These are phyloP conservation scores for Engystomops pustulosus DNA, from an alignment of 2,113 vertebrate genomes.

Conservation along the genomic window DNA sequence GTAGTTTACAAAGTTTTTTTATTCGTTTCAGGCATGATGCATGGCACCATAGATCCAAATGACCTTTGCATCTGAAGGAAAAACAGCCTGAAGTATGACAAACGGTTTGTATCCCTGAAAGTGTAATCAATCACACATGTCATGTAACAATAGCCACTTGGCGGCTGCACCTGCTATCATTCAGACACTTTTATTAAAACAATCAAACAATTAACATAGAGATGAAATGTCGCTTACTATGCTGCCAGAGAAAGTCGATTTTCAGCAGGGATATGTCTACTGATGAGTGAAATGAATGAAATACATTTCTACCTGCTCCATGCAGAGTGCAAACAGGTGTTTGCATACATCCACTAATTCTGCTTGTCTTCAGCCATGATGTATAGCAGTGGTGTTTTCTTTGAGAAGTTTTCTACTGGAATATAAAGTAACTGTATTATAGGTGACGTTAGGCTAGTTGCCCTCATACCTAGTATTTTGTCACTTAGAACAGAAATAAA, in stretches of 20 bases:
- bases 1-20: conserved; percentile 18
- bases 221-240: conserved; percentile 10
- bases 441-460: no score
- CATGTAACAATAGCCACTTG: conserved; percentile 50
- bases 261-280: conserved; percentile 39
- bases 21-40: conserved; percentile 26
- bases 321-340: conserved; percentile 36
- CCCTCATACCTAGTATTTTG: no score
- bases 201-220: conserved; percentile 48
- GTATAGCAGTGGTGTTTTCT: neutral
- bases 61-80: conserved; percentile 25
- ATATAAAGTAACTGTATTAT: neutral
- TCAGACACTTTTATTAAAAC: conserved; percentile 55
- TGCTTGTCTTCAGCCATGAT: neutral
- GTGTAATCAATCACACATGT: conserved; percentile 54
- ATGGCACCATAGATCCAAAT: conserved; percentile 26
- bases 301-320: conserved; percentile 9
- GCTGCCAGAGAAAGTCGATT: conserved; percentile 31
- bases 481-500: no score
- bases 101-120: conserved; percentile 32
- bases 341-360: conserved; percentile 13
- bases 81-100: conserved; percentile 27
- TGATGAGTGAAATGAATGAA: conserved; percentile 37
- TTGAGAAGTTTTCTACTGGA: neutral
- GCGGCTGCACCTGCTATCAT: conserved; percentile 48